Base-by-base conservation (phyloP, 2,113 vertebrate species). In the Silurus glanis region DNA sequence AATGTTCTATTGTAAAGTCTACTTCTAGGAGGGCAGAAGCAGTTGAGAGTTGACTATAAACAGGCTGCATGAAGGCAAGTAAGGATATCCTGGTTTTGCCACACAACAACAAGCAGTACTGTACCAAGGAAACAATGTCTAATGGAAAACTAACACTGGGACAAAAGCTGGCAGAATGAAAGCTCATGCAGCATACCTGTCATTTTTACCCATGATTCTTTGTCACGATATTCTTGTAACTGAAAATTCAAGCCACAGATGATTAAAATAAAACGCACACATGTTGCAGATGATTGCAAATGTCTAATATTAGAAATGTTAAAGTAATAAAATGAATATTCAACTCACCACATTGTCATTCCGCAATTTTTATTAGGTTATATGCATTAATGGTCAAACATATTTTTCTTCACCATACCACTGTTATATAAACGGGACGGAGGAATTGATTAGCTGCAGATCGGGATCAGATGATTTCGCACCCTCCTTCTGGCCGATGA, bases 31-130 rank as follows among this genome's bases (percentile, higher is more conserved):
- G 72, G 45, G 64, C 62, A 90, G 87, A 53, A 72, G 45, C 72
- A 89, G 78, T 89, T 90, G 82, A 84, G 80, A 37, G 84, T 55
- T 28, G 83, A 76, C 89, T 51, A 82, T 92, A 91, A 85, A 85
- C 80, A 83, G 66, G 25, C 25, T 58, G 59, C 6, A 45, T 4
- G 55, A 51, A 10, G 5, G 45, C 8, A 6, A 69, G 74, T 67
- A 12, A 83, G 82, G 85, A 76, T 83, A 90, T 86, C 83, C 85
- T 83, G 69, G 59, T n/a, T 72, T 53, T 55, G 66, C 84, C 62
- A 37, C 61, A 80, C 19, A 47, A 62, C 51, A 0, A 23, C 21
- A 78, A 23, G n/a, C 83, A 66, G 61, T 55, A 80, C 62, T 79
- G 84, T 80, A 67, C 64, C 0, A 7, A 69, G 78, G 59, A 81